These are phyloP conservation scores for Varecia variegata DNA, from an alignment of 2,797 vertebrate genomes.

Conservation along the genomic window DNA sequence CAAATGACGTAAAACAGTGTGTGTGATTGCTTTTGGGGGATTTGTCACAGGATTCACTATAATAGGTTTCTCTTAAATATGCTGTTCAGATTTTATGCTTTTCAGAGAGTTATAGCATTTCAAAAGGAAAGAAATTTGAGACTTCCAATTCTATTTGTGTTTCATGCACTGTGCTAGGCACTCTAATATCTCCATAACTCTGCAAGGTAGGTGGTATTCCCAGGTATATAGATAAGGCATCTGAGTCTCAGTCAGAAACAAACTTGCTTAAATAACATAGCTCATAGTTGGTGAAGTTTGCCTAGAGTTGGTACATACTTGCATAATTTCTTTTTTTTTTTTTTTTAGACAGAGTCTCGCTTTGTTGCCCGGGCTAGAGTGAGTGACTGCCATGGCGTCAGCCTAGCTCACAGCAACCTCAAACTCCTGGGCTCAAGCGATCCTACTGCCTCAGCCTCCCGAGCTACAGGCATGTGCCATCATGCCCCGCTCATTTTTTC, in stretches of 20 bases:
- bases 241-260: background rate
- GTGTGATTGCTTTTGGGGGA: background rate
- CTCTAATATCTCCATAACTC: slow-evolving; percentile 23
- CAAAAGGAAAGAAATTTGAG: slow-evolving; percentile 33
- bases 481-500: no score
- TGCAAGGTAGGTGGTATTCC: background rate
- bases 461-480: no score
- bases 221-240: background rate
- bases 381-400: no score
- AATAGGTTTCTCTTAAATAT: background rate
- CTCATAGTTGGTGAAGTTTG: slow-evolving; percentile 2
- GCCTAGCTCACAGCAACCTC: no score
- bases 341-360: no score
- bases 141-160: background rate
- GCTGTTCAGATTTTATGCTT: slow-evolving; percentile 24
- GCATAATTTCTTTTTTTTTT: no score
- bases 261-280: background rate
- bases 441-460: no score
- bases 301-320: background rate
- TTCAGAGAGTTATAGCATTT: background rate
- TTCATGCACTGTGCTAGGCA: background rate
- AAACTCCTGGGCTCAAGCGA: no score
- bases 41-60: background rate
- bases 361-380: no score
- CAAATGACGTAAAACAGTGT: background rate